phyloP scores from a whole-genome alignment of 2,113 vertebrate species.

The Typhlomys cinereus region DNA sequence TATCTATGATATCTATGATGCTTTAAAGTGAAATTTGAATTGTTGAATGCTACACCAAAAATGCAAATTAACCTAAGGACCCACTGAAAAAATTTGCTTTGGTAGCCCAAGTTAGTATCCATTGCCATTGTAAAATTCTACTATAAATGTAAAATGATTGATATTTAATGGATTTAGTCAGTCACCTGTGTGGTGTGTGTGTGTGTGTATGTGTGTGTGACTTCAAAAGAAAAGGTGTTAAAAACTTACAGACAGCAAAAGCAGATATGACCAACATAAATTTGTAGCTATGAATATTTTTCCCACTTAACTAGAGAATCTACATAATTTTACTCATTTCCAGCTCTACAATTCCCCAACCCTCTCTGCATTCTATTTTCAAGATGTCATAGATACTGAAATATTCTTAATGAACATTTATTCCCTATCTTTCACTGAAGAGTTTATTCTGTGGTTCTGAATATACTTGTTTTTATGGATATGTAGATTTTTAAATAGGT shows the following conservation, averaged over 20 bases:
- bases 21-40: not conserved
- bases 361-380: not conserved
- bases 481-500: not conserved
- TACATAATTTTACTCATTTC: not conserved
- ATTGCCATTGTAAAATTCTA: not conserved
- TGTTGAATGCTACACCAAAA: not conserved
- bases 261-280: not conserved
- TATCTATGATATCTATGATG: too few species aligned
- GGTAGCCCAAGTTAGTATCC: not conserved
- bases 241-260: not conserved
- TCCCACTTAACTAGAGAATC: not conserved
- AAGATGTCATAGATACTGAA: not conserved
- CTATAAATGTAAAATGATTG: not conserved
- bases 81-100: not conserved
- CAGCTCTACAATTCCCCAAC: not conserved
- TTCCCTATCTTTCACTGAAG: not conserved
- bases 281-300: not conserved
- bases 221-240: not conserved
- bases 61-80: not conserved
- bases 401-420: not conserved
- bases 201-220: not conserved
- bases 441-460: slow-evolving; percentile 1
- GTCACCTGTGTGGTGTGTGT: not conserved
- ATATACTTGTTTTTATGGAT: slow-evolving; percentile 12
- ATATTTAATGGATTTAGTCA: not conserved